A percentile compares a stretch with the other conserved stretches of the same genome.
Evolutionary conservation across 2,888 invertebrate genomes (phyloP).

Genomic region (Ormia ochracea): DNA sequence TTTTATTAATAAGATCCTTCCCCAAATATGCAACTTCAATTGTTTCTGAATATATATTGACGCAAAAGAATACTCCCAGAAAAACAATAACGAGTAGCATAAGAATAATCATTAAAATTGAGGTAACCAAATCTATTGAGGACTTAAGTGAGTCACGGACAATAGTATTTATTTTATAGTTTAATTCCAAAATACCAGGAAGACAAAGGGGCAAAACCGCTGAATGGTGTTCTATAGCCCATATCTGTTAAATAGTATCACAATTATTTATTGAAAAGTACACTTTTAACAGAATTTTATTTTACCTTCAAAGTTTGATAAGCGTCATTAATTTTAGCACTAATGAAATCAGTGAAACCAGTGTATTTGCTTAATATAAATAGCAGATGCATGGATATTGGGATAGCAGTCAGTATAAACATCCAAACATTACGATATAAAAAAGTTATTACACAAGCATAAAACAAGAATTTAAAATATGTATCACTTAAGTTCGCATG

Average conservation of each 20-base stretch:
- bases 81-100: constrained; percentile 87
- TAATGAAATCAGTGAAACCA: constrained; percentile 72
- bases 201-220: constrained; percentile 87
- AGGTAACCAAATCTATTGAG: constrained; percentile 90
- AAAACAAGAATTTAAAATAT: constrained; percentile 87
- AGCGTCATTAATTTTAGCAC: constrained; percentile 66
- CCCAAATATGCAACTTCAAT: constrained; percentile 93
- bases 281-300: not conserved
- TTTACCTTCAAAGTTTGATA: constrained; percentile 67
- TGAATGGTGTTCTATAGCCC: constrained; percentile 78
- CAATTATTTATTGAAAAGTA: not conserved
- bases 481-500: constrained; percentile 80
- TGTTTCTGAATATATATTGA: constrained; percentile 94
- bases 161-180: constrained; percentile 81
- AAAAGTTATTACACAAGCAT: constrained; percentile 88
- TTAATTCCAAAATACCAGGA: constrained; percentile 85
- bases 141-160: constrained; percentile 82
- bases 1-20: constrained; percentile 91
- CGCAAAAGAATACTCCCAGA: constrained; percentile 84
- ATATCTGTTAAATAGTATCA: constrained; percentile 75
- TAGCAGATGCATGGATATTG: constrained; percentile 78
- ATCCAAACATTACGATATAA: constrained; percentile 92
- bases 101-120: constrained; percentile 90
- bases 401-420: constrained; percentile 85
- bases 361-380: constrained; percentile 70